Percentiles rank a stretch among this genome's conserved stretches.
Evolutionary conservation across 2,113 vertebrate species (phyloP).

Genomic region (Excalfactoria chinensis): DNA sequence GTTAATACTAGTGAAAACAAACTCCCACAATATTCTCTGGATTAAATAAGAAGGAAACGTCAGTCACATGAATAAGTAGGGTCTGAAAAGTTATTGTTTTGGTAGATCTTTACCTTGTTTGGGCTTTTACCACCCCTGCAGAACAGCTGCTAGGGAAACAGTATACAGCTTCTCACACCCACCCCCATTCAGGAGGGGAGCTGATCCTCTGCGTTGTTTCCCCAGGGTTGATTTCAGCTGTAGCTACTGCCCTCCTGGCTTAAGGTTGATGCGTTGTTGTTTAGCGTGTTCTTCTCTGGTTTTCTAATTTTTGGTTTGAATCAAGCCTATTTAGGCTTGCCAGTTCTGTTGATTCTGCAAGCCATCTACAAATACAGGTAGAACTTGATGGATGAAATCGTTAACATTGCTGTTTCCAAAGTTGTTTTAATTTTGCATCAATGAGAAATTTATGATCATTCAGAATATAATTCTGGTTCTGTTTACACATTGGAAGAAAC

Average conservation of each 20-base stretch:
- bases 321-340: not conserved
- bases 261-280: not conserved
- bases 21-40: not conserved
- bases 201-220: not conserved
- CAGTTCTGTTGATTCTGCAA: not conserved
- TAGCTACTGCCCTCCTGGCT: not conserved
- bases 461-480: not conserved
- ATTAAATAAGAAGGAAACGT: not conserved
- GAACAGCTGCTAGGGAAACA: not conserved
- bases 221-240: not conserved
- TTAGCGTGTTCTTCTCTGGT: not conserved
- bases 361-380: not conserved
- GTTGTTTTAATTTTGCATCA: not conserved
- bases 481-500: rapidly evolving
- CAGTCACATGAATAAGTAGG: not conserved
- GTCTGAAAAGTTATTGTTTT: not conserved
- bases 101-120: not conserved
- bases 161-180: not conserved
- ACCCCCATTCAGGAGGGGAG: not conserved
- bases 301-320: not conserved
- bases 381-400: not conserved
- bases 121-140: not conserved
- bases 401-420: not conserved
- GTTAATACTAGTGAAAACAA: not conserved
- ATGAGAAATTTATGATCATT: not conserved